Conservation (phyloP, 2,888 invertebrate species). For the Epicampocera succincta region DNA sequence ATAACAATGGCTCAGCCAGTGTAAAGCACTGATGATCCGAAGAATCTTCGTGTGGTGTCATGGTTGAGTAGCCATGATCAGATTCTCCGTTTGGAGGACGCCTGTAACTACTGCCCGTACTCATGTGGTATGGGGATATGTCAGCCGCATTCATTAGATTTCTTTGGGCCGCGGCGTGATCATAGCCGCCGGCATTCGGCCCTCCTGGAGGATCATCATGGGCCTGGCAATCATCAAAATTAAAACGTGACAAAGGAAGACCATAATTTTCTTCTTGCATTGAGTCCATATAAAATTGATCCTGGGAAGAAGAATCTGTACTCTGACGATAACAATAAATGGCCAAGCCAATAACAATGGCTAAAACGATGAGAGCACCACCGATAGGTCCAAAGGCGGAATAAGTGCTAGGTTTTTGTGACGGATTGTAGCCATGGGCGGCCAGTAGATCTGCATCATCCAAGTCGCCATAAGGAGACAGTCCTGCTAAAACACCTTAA, state of each 20-base stretch:
- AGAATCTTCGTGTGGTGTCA: slow-evolving; percentile 95
- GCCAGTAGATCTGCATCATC: slow-evolving; percentile 78
- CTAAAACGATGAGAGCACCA: slow-evolving; percentile 91
- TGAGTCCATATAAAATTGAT: slow-evolving; percentile 83
- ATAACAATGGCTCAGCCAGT: slow-evolving; percentile 85
- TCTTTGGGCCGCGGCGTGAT: slow-evolving; percentile 81
- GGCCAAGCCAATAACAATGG: slow-evolving; percentile 90
- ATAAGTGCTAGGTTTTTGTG: slow-evolving; percentile 82
- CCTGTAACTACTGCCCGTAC: slow-evolving; percentile 86
- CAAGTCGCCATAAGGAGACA: slow-evolving; percentile 86
- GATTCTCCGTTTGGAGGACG: slow-evolving; percentile 87
- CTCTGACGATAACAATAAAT: slow-evolving; percentile 92
- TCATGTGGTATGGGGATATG: slow-evolving; percentile 93
- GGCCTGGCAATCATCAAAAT: slow-evolving; percentile 86
- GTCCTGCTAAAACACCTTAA: slow-evolving; percentile 87
- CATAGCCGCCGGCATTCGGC: slow-evolving; percentile 80
- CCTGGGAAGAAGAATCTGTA: slow-evolving; percentile 78
- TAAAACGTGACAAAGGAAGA: slow-evolving; percentile 88
- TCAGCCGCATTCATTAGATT: slow-evolving; percentile 85
- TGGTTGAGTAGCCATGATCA: slow-evolving; percentile 97
- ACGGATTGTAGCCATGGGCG: slow-evolving; percentile 79
- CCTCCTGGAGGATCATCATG: slow-evolving; percentile 81
- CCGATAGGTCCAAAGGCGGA: slow-evolving; percentile 93
- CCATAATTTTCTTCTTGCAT: slow-evolving; percentile 83
- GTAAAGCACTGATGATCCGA: slow-evolving; percentile 92